Evolutionary conservation across 2,113 vertebrate species (phyloP).

Genomic region (Bujurquina vittata): DNA sequence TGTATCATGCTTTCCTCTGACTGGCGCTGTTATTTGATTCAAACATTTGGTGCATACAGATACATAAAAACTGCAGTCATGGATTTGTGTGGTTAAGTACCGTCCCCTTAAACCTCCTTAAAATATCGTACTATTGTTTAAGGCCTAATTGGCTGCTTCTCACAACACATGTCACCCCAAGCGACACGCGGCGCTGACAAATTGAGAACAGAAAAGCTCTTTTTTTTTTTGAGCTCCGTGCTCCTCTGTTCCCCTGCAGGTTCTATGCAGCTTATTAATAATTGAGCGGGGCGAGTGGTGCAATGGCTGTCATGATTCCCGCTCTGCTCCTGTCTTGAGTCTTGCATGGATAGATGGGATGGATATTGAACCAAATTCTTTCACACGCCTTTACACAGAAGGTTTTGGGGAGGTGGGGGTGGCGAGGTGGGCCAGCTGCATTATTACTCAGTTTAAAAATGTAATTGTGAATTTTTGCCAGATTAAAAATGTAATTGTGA

Average conservation of each 20-base stretch:
- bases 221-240: background rate
- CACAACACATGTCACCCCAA: background rate
- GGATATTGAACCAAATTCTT: conserved; percentile 12
- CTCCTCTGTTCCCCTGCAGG: conserved; percentile 42
- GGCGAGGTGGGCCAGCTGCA: background rate
- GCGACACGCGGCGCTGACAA: background rate
- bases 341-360: conserved; percentile 22
- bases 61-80: background rate
- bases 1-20: background rate
- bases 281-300: conserved; percentile 52
- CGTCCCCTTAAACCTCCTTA: background rate
- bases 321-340: conserved; percentile 40
- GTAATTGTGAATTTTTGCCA: background rate
- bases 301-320: conserved; percentile 47
- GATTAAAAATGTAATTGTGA: background rate
- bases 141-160: background rate
- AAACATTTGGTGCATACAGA: background rate
- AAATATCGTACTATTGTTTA: background rate
- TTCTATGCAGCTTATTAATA: conserved; percentile 64
- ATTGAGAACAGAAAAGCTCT: conserved; percentile 17
- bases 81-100: background rate
- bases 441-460: conserved; percentile 13
- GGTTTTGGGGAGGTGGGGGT: background rate
- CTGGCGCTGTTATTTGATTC: background rate
- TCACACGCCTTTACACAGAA: background rate